A percentile compares a stretch with the other conserved stretches of the same genome.
Conservation (phyloP, 2,113 vertebrate genomes). For the Plestiodon gilberti region DNA sequence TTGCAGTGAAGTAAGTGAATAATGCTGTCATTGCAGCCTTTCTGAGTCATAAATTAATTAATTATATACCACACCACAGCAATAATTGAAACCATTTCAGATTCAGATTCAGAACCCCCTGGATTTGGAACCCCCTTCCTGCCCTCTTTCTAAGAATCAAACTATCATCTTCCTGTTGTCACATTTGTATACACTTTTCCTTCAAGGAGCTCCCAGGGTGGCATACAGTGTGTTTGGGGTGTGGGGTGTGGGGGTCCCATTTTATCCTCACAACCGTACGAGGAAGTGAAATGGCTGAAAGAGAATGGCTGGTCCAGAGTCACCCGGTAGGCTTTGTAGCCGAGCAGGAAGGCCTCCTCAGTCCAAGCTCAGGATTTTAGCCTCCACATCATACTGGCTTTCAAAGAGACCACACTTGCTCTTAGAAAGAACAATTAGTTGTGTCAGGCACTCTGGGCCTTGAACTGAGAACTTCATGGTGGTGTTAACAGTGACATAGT, state of each 20-base stretch:
- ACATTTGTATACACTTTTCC: background rate
- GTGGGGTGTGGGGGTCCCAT: background rate
- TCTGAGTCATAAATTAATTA: constrained; percentile 68
- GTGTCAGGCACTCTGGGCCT: background rate
- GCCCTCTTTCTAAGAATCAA: constrained; percentile 56
- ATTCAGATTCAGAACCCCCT: constrained; percentile 56
- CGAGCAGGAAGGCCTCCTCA: background rate
- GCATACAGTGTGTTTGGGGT: background rate
- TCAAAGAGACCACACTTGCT: background rate
- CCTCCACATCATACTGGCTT: background rate
- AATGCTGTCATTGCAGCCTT: constrained; percentile 63
- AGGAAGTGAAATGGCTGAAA: background rate
- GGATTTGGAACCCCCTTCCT: constrained; percentile 28
- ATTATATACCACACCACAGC: constrained; percentile 71
- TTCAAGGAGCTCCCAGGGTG: background rate
- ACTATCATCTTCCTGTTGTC: constrained; percentile 31
- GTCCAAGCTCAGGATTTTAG: background rate
- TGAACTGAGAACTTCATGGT: background rate
- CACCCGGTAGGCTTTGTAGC: background rate
- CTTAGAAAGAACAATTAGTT: background rate
- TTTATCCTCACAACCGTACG: background rate
- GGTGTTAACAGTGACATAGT: no score
- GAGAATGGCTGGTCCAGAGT: background rate
- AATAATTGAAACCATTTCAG: constrained; percentile 61
- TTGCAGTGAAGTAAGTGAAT: constrained; percentile 74